Conservation (phyloP, 2,797 vertebrate genomes). For the Gymnothorax javanicus region DNA sequence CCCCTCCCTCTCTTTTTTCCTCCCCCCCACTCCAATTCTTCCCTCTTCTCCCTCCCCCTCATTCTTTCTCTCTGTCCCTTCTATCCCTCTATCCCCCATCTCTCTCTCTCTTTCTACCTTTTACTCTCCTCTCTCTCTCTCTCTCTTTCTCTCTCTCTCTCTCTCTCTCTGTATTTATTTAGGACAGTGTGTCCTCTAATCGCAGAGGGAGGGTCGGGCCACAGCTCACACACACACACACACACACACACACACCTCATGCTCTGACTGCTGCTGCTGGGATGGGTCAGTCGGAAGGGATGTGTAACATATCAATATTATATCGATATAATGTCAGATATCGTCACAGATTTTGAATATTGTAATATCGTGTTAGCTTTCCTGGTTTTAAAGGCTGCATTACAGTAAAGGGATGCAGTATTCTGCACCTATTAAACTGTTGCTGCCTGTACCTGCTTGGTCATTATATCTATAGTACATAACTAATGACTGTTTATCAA, state of each 20-base stretch:
- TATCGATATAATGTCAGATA: too few species aligned
- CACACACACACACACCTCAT: neutral
- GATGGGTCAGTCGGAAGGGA: too few species aligned
- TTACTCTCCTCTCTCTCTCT: neutral
- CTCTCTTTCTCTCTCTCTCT: neutral
- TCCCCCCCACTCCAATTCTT: neutral
- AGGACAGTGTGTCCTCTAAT: neutral
- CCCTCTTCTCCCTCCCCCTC: neutral
- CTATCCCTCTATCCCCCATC: neutral
- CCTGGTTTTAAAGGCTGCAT: too few species aligned
- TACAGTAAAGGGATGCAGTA: too few species aligned
- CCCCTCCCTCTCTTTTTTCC: neutral
- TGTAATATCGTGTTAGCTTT: too few species aligned
- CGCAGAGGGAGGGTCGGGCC: neutral
- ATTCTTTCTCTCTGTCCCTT: neutral
- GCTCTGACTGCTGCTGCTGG: neutral
- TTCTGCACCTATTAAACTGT: too few species aligned
- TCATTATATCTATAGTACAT: too few species aligned
- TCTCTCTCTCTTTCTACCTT: neutral
- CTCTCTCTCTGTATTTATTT: neutral
- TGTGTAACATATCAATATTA: too few species aligned
- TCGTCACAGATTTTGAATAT: too few species aligned
- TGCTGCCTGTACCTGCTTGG: too few species aligned
- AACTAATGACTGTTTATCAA: too few species aligned
- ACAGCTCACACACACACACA: neutral